Conservation (phyloP, 2,113 vertebrate species). For the Podarcis cretensis region DNA sequence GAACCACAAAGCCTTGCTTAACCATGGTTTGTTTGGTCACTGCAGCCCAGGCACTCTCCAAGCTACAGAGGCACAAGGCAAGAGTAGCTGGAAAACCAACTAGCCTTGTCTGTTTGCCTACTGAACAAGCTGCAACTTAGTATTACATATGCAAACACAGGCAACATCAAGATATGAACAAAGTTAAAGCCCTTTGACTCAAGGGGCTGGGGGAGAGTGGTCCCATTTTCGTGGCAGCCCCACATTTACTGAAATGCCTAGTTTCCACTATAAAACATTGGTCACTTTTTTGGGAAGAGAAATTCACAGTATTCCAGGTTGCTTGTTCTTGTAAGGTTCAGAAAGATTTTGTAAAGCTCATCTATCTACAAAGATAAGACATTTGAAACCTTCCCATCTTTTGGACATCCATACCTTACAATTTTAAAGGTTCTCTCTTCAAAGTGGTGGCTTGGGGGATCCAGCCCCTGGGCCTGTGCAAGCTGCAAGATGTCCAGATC, state of each 20-base stretch:
- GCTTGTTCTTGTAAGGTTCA: neutral
- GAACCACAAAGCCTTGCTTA: no score
- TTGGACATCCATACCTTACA: constrained; percentile 79
- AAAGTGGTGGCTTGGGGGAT: constrained; percentile 94
- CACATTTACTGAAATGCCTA: neutral
- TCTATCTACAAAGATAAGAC: neutral
- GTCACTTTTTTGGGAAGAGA: neutral
- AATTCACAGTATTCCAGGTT: neutral
- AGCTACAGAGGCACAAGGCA: no score
- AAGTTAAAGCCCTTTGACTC: neutral
- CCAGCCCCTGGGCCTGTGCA: constrained; percentile 86
- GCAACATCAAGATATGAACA: no score
- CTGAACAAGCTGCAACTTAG: no score
- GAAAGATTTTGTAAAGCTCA: neutral
- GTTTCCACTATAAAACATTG: neutral
- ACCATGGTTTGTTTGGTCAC: no score
- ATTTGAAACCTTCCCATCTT: neutral
- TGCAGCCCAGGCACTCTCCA: no score
- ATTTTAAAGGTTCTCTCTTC: constrained; percentile 91
- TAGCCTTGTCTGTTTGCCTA: no score
- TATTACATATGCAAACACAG: neutral
- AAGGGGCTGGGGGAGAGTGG: neutral
- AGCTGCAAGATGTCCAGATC: constrained; percentile 90
- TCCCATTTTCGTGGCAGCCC: neutral
- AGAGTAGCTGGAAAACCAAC: no score